These are phyloP conservation scores for Mactromeris polynyma DNA, from an alignment of 2,888 invertebrate genomes.

Conservation along the genomic window DNA sequence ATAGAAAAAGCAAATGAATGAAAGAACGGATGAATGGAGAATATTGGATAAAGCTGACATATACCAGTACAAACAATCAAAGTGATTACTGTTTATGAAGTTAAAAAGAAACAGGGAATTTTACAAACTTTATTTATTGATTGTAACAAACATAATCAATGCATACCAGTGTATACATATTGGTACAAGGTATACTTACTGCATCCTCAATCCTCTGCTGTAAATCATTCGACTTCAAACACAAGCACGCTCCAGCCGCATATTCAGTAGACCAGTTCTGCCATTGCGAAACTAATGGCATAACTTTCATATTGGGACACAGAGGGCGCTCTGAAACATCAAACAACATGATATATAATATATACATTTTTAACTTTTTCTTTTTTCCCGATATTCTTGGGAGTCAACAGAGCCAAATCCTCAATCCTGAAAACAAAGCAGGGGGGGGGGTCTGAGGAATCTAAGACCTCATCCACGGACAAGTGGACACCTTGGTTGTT, in stretches of 20 bases:
- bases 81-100: no score
- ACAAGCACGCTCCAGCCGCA: constrained; percentile 93
- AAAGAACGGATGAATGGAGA: no score
- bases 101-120: not conserved
- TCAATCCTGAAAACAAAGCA: no score
- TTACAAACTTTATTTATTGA: not conserved
- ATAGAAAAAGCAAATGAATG: not conserved
- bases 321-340: constrained; percentile 91
- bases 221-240: constrained; percentile 88
- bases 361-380: no score
- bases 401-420: no score
- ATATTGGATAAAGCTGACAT: no score
- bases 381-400: no score
- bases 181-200: constrained; percentile 70
- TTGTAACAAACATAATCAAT: not conserved
- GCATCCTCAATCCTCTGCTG: constrained; percentile 81
- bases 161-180: not conserved
- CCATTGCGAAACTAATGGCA: constrained; percentile 91
- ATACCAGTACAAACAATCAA: no score
- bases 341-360: no score
- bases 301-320: constrained; percentile 92
- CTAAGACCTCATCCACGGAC: no score
- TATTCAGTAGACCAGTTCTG: constrained; percentile 96
- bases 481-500: no score
- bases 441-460: no score